Conservation (phyloP, 1,140 invertebrate species). For the Goniozus legneri region DNA sequence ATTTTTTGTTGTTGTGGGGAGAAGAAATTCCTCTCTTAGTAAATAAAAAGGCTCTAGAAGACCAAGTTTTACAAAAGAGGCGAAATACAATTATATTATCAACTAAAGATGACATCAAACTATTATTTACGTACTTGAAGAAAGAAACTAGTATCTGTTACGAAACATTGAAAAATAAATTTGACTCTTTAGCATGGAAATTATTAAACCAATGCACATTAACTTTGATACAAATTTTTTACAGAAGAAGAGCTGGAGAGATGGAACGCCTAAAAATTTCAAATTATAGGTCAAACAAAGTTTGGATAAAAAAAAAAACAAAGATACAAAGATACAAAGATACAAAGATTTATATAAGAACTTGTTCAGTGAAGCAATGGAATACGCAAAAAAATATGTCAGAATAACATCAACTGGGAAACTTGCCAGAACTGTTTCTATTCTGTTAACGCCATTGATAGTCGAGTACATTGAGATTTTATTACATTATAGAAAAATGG, state of each 20-base stretch:
- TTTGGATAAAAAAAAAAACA: background rate
- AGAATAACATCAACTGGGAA: constrained; percentile 7
- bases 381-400: constrained; percentile 1
- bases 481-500: constrained; percentile 6
- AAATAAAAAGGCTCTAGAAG: constrained; percentile 11
- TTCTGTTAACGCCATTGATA: constrained; percentile 5
- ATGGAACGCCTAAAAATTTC: background rate
- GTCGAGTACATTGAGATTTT: constrained; percentile 8
- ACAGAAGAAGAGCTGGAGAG: background rate
- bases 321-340: background rate
- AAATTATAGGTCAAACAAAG: background rate
- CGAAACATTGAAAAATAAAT: background rate
- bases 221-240: constrained; percentile 3
- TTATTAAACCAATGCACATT: constrained; percentile 1
- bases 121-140: constrained; percentile 2
- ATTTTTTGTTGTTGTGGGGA: constrained; percentile 9
- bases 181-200: background rate
- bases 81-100: background rate
- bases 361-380: constrained; percentile 1
- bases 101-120: constrained; percentile 3
- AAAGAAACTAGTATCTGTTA: background rate
- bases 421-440: constrained; percentile 9
- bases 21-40: constrained; percentile 12
- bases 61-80: constrained; percentile 8
- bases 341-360: background rate